Percentiles rank a stretch among this genome's conserved stretches.
phyloP scores from a whole-genome alignment of 2,113 vertebrate genomes.

The Euleptes europaea region DNA sequence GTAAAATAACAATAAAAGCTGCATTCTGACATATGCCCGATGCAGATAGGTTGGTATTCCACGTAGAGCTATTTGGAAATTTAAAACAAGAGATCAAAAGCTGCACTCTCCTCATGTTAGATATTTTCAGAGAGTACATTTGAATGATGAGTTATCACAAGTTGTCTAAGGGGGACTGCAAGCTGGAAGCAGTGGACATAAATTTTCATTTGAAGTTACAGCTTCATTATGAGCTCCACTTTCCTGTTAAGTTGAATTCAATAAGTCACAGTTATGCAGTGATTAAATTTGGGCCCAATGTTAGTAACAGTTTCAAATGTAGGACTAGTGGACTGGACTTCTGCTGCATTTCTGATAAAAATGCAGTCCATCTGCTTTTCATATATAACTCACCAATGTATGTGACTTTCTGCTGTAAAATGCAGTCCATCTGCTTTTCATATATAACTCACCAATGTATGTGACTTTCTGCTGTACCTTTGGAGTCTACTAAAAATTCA shows the following conservation, averaged over 20 bases:
- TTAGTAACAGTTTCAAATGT: background rate
- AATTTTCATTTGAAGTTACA: background rate
- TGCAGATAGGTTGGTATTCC: conserved; percentile 4
- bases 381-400: background rate
- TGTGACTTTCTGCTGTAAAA: background rate
- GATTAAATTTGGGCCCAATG: background rate
- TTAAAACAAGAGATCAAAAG: background rate
- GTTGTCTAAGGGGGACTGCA: conserved; percentile 14
- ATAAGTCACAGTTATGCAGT: background rate
- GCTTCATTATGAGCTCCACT: background rate
- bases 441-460: background rate
- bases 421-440: background rate
- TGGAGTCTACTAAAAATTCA: background rate
- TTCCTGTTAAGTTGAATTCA: background rate
- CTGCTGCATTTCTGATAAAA: background rate
- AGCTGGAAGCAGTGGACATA: background rate
- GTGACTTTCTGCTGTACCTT: background rate
- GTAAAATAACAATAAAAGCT: background rate
- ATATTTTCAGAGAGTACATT: background rate
- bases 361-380: background rate
- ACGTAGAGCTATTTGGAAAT: background rate
- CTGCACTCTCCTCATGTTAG: background rate
- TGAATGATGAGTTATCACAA: background rate
- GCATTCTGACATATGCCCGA: background rate
- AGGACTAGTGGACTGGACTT: no score